Percentiles rank a stretch among this genome's conserved stretches.
Evolutionary conservation across 1,140 invertebrate genomes (phyloP).

Genomic region (Caenorhabditis latens): DNA sequence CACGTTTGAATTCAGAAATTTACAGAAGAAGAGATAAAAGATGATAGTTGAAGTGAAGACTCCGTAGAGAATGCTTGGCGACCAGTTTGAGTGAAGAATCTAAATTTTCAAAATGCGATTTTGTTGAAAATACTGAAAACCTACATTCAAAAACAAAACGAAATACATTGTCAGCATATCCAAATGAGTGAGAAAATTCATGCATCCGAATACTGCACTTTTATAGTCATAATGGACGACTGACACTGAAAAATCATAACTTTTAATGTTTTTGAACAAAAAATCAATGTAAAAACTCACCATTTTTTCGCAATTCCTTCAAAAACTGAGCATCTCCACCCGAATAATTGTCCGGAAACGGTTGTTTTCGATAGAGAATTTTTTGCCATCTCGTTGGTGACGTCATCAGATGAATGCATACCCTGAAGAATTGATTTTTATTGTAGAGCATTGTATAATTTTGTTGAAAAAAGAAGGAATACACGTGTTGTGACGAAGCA

Average conservation of each 20-base stretch:
- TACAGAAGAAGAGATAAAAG: conserved; percentile 28
- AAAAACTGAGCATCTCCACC: conserved; percentile 86
- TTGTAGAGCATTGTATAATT: neutral
- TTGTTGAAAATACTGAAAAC: conserved; percentile 80
- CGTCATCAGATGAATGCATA: conserved; percentile 24
- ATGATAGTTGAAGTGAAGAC: conserved; percentile 6
- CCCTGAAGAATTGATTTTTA: neutral
- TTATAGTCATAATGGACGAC: conserved; percentile 83
- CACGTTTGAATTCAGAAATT: neutral
- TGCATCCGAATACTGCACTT: conserved; percentile 84
- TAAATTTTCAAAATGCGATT: conserved; percentile 66
- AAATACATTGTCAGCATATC: conserved; percentile 85
- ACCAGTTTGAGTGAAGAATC: conserved; percentile 54
- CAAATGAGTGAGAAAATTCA: conserved; percentile 84
- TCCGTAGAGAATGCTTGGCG: conserved; percentile 58
- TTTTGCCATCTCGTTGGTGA: conserved; percentile 83
- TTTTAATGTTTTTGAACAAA: neutral
- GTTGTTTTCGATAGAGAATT: conserved; percentile 89
- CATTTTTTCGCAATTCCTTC: conserved; percentile 87
- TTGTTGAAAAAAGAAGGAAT: too few relatives aligned
- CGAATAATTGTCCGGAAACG: conserved; percentile 88
- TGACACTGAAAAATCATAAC: conserved; percentile 79
- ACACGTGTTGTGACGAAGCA: too few relatives aligned
- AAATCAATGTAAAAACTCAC: conserved; percentile 72
- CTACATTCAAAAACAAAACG: conserved; percentile 83